Evolutionary conservation across 2,888 invertebrate genomes (phyloP).

Genomic region (Deilephila porcellus): DNA sequence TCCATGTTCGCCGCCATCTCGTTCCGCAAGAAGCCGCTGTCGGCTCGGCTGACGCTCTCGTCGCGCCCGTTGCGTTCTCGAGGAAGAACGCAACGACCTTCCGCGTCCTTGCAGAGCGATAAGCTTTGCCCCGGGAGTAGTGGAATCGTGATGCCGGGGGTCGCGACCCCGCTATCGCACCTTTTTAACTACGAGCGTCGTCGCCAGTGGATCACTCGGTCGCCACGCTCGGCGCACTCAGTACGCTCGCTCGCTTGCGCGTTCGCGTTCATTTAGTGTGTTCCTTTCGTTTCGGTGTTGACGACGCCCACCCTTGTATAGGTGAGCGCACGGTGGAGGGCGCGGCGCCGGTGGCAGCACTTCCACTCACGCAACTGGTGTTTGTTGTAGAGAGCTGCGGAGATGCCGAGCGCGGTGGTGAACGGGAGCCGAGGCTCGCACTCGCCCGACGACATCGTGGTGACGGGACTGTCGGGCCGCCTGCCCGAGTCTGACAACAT

Average conservation of each 20-base stretch:
- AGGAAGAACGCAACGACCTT: conserved; percentile 68
- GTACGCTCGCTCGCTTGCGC: conserved; percentile 39
- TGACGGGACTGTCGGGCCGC: conserved; percentile 93
- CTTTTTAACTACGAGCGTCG: conserved; percentile 66
- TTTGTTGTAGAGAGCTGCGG: conserved; percentile 31
- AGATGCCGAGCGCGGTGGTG: conserved; percentile 71
- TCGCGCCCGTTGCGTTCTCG: conserved; percentile 4
- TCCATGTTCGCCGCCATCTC: not conserved
- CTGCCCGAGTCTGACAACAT: conserved; percentile 96
- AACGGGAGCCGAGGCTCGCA: conserved; percentile 62
- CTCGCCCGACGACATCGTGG: conserved; percentile 88
- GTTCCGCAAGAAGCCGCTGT: not conserved
- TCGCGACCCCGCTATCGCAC: conserved; percentile 73
- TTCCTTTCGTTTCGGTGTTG: not conserved
- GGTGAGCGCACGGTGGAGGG: not conserved
- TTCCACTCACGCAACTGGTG: not conserved
- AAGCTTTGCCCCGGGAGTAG: conserved; percentile 39
- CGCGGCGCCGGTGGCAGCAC: not conserved
- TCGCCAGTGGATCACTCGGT: conserved; percentile 61
- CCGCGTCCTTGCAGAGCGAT: conserved; percentile 72
- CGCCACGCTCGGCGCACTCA: conserved; percentile 55
- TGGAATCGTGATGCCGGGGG: conserved; percentile 56
- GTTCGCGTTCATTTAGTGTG: not conserved
- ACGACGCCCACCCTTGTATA: not conserved
- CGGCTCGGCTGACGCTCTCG: conserved; percentile 25